Evolutionary conservation across 2,888 invertebrate genomes (phyloP).

Genomic region (Suillia variegata): DNA sequence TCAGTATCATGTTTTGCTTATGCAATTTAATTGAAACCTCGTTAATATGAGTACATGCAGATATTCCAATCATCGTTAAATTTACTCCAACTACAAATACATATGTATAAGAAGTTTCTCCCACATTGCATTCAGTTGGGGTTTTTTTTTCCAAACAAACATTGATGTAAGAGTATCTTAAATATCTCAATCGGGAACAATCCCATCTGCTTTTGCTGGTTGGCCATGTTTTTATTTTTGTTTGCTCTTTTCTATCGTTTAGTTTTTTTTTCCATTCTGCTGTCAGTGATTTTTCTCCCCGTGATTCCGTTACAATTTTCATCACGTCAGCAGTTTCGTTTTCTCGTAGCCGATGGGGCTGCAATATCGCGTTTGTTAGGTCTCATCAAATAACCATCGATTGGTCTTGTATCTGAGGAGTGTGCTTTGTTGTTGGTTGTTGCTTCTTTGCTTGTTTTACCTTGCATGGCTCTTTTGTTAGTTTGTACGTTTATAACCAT

Average conservation of each 20-base stretch:
- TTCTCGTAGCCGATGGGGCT: neutral
- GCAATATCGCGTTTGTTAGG: constrained; percentile 9
- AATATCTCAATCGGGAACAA: constrained; percentile 23
- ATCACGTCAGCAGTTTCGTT: constrained; percentile 24
- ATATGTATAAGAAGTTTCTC: too few species aligned
- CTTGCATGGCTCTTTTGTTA: neutral
- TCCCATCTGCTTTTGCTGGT: constrained; percentile 23
- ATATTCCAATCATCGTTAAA: too few species aligned
- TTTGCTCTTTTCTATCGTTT: constrained; percentile 14
- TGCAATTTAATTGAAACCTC: too few species aligned
- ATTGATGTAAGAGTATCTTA: constrained; percentile 23
- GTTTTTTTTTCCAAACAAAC: too few species aligned
- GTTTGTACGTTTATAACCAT: neutral
- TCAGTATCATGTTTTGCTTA: too few species aligned
- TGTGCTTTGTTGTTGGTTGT: constrained; percentile 1
- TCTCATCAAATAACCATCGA: constrained; percentile 27
- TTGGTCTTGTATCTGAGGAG: constrained; percentile 12
- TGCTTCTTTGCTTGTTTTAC: constrained; percentile 1
- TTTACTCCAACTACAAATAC: too few species aligned
- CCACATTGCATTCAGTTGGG: too few species aligned
- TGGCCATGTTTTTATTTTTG: constrained; percentile 10
- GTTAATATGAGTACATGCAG: too few species aligned
- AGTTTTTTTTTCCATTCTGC: neutral
- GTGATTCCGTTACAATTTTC: constrained; percentile 25
- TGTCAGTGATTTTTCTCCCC: constrained; percentile 12